These are phyloP conservation scores for Notothenia coriiceps DNA, from an alignment of 2,113 vertebrate species.

Conservation along the genomic window DNA sequence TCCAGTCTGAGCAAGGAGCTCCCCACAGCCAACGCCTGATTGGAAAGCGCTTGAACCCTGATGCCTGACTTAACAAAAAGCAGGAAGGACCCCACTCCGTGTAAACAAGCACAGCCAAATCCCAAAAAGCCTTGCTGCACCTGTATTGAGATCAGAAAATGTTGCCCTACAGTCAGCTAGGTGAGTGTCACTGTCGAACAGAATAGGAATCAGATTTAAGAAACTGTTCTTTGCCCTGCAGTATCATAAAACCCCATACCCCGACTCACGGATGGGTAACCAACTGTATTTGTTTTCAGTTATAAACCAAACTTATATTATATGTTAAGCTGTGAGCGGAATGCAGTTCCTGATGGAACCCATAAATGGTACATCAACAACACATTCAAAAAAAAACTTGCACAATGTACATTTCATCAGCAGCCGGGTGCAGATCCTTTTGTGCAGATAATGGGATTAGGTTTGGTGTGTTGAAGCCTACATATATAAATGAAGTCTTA, in stretches of 20 bases:
- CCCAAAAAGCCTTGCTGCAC: conserved; percentile 10
- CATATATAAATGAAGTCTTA: background rate
- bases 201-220: background rate
- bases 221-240: background rate
- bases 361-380: conserved; percentile 2
- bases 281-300: background rate
- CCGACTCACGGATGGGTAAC: background rate
- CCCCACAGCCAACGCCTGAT: conserved; percentile 78
- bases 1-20: conserved; percentile 78
- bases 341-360: background rate
- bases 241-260: background rate
- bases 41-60: conserved; percentile 33
- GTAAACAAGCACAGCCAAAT: conserved; percentile 14
- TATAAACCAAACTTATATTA: background rate
- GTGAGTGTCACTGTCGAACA: conserved; percentile 24
- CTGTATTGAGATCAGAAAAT: conserved; percentile 9
- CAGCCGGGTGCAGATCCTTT: background rate
- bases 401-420: background rate
- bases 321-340: background rate
- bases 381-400: background rate
- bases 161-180: background rate
- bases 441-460: background rate
- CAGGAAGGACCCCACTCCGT: background rate
- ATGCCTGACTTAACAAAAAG: conserved; percentile 49
- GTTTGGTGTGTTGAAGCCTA: background rate